Conservation (phyloP, 2,113 vertebrate genomes). For the Anser cygnoides region DNA sequence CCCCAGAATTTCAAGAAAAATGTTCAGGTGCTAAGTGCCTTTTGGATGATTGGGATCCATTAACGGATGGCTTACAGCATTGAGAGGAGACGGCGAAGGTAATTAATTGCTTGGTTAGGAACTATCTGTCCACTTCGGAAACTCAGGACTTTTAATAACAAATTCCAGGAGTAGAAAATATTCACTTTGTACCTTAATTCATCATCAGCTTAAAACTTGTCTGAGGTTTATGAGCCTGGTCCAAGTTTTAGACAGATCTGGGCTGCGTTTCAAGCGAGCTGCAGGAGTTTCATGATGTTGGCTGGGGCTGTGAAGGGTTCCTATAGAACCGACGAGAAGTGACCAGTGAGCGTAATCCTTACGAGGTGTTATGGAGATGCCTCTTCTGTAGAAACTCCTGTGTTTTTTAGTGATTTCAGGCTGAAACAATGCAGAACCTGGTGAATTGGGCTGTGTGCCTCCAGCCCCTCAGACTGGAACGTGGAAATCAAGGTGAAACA, state of each 20-base stretch:
- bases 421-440: neutral
- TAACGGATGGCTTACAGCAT: neutral
- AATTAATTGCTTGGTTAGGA: constrained; percentile 47
- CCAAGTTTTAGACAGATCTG: constrained; percentile 62
- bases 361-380: neutral
- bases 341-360: neutral
- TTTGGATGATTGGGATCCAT: constrained; percentile 7
- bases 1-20: neutral
- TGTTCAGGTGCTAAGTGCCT: neutral
- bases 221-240: constrained; percentile 45
- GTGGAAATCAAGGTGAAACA: neutral
- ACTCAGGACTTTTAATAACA: constrained; percentile 50
- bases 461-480: neutral
- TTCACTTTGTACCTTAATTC: constrained; percentile 62
- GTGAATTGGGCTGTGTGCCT: neutral
- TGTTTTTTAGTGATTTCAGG: neutral
- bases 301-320: neutral
- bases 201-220: constrained; percentile 60
- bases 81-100: neutral
- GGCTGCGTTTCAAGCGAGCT: constrained; percentile 58
- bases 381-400: neutral
- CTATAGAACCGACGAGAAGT: neutral
- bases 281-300: constrained; percentile 42
- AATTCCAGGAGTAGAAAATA: constrained; percentile 58
- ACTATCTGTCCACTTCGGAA: constrained; percentile 39